A percentile compares a stretch with the other conserved stretches of the same genome.
Evolutionary conservation across 2,113 vertebrate genomes (phyloP).

Genomic region (Syngnathoides biaculeatus): DNA sequence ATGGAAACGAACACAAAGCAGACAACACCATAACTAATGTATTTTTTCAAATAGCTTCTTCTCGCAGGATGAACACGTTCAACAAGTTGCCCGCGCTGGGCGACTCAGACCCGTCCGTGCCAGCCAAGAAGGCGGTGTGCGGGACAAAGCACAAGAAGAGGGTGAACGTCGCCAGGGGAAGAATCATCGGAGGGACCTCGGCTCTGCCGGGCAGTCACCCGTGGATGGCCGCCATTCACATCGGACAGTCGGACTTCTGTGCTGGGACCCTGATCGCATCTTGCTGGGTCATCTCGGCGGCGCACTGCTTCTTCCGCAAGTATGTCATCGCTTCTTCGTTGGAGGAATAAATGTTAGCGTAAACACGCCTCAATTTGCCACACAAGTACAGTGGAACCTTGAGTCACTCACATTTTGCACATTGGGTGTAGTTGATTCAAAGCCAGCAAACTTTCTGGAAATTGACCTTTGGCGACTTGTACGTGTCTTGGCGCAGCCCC

Average conservation of each 20-base stretch:
- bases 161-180: conserved; percentile 62
- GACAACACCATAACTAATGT: not conserved
- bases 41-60: conserved; percentile 30
- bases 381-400: too few relatives aligned
- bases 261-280: conserved; percentile 84
- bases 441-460: not conserved
- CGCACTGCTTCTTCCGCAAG: conserved; percentile 91
- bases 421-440: too few relatives aligned
- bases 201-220: conserved; percentile 85
- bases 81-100: not conserved
- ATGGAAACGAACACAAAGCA: not conserved
- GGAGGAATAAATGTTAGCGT: too few relatives aligned
- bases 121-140: conserved; percentile 56
- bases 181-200: conserved; percentile 81
- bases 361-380: too few relatives aligned
- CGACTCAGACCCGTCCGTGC: not conserved
- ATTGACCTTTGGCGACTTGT: not conserved
- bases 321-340: conserved; percentile 57
- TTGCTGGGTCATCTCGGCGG: conserved; percentile 90
- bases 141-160: conserved; percentile 85
- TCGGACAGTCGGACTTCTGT: conserved; percentile 79
- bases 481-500: conserved; percentile 69
- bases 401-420: too few relatives aligned
- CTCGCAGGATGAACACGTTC: conserved; percentile 2
- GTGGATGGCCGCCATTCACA: conserved; percentile 90